Conservation (phyloP, 2,888 invertebrate genomes). For the Pachliopta kotzebuea region DNA sequence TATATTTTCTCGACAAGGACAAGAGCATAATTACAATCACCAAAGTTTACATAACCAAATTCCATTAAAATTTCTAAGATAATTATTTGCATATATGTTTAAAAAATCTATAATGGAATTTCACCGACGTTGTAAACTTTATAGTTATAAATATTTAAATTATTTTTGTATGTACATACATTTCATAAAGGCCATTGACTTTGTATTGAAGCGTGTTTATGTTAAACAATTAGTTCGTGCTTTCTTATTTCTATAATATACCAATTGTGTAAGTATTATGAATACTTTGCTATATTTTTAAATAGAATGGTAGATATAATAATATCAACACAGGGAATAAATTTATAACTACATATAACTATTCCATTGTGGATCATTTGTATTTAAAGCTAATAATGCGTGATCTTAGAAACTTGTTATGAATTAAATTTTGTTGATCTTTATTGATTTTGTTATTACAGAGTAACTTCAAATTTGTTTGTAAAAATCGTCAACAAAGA, state of each 20-base stretch:
- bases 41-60: background rate
- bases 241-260: background rate
- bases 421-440: background rate
- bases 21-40: background rate
- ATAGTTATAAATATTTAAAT: background rate
- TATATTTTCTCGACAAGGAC: background rate
- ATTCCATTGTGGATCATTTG: constrained; percentile 2
- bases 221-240: background rate
- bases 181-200: background rate
- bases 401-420: constrained; percentile 14
- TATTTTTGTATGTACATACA: background rate
- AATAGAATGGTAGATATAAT: no score
- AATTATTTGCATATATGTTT: constrained; percentile 2
- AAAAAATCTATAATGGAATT: background rate
- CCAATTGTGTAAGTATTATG: background rate
- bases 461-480: background rate
- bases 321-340: no score
- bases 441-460: background rate
- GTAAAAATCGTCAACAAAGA: background rate
- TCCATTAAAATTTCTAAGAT: constrained; percentile 1
- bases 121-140: background rate
- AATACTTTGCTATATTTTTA: no score
- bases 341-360: constrained; percentile 14
- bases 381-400: constrained; percentile 17
- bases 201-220: background rate